Percentiles rank a stretch among this genome's conserved stretches.
Evolutionary conservation across 2,113 vertebrate species (phyloP).

Genomic region (Acinonyx jubatus): DNA sequence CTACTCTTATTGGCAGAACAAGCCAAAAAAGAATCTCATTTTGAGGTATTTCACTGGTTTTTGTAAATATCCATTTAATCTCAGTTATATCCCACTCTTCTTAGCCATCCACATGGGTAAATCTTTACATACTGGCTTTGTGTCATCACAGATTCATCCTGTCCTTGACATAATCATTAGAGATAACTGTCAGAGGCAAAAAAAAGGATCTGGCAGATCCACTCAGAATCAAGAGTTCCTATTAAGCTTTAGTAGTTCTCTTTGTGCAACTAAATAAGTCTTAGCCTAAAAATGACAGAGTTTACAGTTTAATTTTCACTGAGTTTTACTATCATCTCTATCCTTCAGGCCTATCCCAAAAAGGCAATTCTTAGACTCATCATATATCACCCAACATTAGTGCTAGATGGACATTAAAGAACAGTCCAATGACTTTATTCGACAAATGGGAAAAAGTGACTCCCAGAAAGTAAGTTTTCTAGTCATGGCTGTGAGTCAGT

Average conservation of each 20-base stretch:
- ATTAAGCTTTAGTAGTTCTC: neutral
- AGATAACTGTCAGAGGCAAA: constrained; percentile 49
- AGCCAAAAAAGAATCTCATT: neutral
- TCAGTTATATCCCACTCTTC: neutral
- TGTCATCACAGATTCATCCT: constrained; percentile 54
- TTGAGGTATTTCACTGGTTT: constrained; percentile 13
- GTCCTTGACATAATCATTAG: constrained; percentile 50
- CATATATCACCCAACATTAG: neutral
- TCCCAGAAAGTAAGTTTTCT: neutral
- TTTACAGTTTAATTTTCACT: constrained; percentile 12
- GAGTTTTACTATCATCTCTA: constrained; percentile 20
- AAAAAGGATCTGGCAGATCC: neutral
- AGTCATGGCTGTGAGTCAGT: neutral
- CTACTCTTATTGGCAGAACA: neutral
- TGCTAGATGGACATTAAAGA: neutral
- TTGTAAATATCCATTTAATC: constrained; percentile 8
- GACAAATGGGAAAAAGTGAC: constrained; percentile 8
- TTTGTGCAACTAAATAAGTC: neutral
- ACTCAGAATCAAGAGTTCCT: neutral
- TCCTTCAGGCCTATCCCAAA: neutral
- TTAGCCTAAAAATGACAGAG: neutral
- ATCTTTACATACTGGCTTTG: neutral
- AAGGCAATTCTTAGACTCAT: constrained; percentile 18
- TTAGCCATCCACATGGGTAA: neutral
- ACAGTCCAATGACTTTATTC: neutral